Evolutionary conservation across 2,888 invertebrate species (phyloP), one percentile per base, ranked within the genome.

Genomic region (Chrysina gloriosa): DNA sequence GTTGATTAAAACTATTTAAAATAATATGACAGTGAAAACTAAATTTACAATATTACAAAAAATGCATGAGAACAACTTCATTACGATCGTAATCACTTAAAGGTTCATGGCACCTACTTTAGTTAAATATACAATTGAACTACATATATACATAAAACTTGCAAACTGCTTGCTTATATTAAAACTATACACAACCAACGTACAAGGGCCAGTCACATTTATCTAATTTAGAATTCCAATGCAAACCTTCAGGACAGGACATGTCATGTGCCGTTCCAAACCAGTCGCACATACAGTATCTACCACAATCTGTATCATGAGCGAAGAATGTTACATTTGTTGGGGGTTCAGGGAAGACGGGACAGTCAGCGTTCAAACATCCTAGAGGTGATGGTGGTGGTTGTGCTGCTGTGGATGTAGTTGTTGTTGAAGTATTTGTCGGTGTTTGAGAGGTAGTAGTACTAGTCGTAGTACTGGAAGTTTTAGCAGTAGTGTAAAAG

Each of bases 271-370:
- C 58, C 3, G 14, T 7, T 1, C 34, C 23, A 7, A 14, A 58
- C 25, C 42, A 42, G 11, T 58, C 58, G 16, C 58, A 58, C 39
- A 58, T 58, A 5, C 58, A 58, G 25, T 58, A 58, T 39, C 58
- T 58, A 3, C 5, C n/a, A 16, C 58, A 58, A 5, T 36, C 42
- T 11, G 14, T 9, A n/a, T 39, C 39, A 39, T 58, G 58, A 6
- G 36, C 39, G 21, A 39, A 39, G 11, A 58, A 58, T 7, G 52
- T 52, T 14, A 52, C 52, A n/a, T 52, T 52, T 29, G 52, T 16
- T 1, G 58, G 27, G 21, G 58, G 58, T 6, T 23, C 31, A 14
- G 19, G 45, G 19, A 19, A 45, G 9, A 19, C 9, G 7, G 45
- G 45, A 7, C 45, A 45, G 4, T 3, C 9, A 19, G 45, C 21